Base-by-base conservation (phyloP, 2,888 invertebrate species). In the Parascotia fuliginaria region DNA sequence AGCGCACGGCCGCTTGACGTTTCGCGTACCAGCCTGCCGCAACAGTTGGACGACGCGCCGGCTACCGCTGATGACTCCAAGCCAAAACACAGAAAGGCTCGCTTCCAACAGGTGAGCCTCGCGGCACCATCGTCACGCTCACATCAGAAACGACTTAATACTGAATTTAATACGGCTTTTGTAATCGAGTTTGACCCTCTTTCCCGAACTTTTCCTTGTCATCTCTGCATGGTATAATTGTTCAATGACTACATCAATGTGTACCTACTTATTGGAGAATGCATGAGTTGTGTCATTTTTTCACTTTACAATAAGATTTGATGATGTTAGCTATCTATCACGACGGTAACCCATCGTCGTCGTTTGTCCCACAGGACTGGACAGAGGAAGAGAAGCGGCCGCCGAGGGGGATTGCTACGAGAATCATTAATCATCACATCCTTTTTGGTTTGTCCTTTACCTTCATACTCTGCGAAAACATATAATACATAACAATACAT, bases 61-160 rank as follows among this genome's bases (percentile, higher is more conserved):
- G 65, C 85, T 87, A 93, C 94, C 72, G 15, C 55, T 51, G 89
- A 89, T 63, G 91, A 92, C 70, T 68, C 85, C 77, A 89, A 87
- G 88, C 96, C 96, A 77, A 97, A 96, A 87, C 96, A 96, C 87
- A 94, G 97, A 77, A 96, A 96, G 92, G 96, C 96, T 65, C 95
- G 97, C 71, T 96, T 97, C 86, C 96, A 96, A 87, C 96, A 97
- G 94, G 95, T 95, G 83, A 87, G 87, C 42, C 44, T 33, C 32
- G 22, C 42, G 46, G 46, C 56, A 44, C 54, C 52, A 42, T 50
- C 53, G 38, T 42, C 57, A 51, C 53, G 43, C 47, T 56, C 44
- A 42, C 55, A 24, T 33, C 42, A 52, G 45, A 40, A 36, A 40
- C 42, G 36, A 38, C 43, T 33, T 46, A 22, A 47, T 41, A 58